A percentile compares a stretch with the other conserved stretches of the same genome.
phyloP scores from a whole-genome alignment of 2,888 invertebrate species.

The Cantharis rustica region DNA sequence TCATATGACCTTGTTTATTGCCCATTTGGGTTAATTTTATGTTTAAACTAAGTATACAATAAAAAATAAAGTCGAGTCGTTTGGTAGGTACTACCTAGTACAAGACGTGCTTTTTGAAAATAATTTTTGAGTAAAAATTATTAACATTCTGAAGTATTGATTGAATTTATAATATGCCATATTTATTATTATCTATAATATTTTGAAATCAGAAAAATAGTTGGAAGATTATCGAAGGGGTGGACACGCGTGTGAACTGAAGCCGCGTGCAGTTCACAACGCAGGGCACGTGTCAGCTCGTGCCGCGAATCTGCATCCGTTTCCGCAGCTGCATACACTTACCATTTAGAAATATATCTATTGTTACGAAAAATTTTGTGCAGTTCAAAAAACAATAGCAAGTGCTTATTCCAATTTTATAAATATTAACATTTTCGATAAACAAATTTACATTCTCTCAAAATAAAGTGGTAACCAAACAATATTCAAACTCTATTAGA shows the following conservation, averaged over 20 bases:
- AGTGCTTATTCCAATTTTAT: not conserved
- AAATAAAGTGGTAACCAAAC: not conserved
- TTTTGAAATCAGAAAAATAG: conserved; percentile 31
- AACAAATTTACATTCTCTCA: not conserved
- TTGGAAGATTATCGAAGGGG: conserved; percentile 31
- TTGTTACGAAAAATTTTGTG: conserved; percentile 16
- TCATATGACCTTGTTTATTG: not conserved
- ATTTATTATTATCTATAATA: conserved; percentile 6
- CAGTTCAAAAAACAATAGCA: not conserved
- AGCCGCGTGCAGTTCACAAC: conserved; percentile 52
- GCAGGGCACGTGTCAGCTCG: conserved; percentile 46
- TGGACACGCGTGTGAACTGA: conserved; percentile 48
- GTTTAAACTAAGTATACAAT: not conserved
- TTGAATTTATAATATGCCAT: not conserved
- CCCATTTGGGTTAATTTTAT: not conserved
- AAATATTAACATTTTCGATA: not conserved
- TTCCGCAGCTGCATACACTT: conserved; percentile 37
- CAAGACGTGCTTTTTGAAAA: too few species aligned
- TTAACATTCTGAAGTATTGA: not conserved
- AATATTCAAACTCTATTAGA: not conserved
- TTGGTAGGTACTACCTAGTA: too few species aligned
- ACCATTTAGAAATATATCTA: conserved; percentile 11
- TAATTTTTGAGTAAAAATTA: too few species aligned
- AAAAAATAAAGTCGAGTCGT: too few species aligned
- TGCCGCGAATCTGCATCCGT: conserved; percentile 39